Base-by-base conservation (phyloP, 2,888 invertebrate genomes). In the Heliconius cydno region DNA sequence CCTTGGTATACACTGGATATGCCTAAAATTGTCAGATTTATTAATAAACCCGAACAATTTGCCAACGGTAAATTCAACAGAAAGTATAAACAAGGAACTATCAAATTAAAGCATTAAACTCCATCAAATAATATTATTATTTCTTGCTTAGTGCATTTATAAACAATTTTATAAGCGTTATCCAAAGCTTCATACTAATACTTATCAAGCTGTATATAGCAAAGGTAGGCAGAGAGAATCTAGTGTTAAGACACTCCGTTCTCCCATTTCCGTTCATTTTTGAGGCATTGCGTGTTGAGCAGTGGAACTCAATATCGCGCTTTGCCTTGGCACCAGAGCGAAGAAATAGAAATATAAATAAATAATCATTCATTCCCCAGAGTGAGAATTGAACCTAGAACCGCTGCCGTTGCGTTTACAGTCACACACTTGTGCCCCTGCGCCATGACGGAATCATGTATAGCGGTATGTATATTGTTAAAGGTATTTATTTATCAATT, bases 11-110 rank as follows among this genome's bases (percentile, higher is more conserved):
- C 13, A 38, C 12, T 41, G 68, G 68, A 68, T 25, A 68, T 41
- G 41, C 70, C 70, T 70, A 70, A 70, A 70, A 70, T 41, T 70
- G 41, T 70, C 70, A 70, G 70, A 70, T 70, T 70, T 70, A 70
- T 70, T 70, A 46, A 46, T 46, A 41, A 41, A 25, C 41, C 9
- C 25, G 25, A 41, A n/a, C 70, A n/a, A 38, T 41, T 41, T 41
- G 25, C 13, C 12, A 38, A 68, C 41, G 41, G 41, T 41, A 68
- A 68, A 25, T 70, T 25, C 7, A 70, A 0, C 70, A 25, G 4
- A 25, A 70, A 70, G 25, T 70, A 28, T 41, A 70, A 70, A 70
- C 41, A 15, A 70, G 70, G 25, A 70, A 70, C 41, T 46, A n/a
- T 41, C 68, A 10, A 68, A 41, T 68, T 41, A 41, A 41, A 41